Percentiles rank a stretch among this genome's conserved stretches.
Evolutionary conservation across 2,113 vertebrate species (phyloP).

Genomic region (Terrapene triunguis): DNA sequence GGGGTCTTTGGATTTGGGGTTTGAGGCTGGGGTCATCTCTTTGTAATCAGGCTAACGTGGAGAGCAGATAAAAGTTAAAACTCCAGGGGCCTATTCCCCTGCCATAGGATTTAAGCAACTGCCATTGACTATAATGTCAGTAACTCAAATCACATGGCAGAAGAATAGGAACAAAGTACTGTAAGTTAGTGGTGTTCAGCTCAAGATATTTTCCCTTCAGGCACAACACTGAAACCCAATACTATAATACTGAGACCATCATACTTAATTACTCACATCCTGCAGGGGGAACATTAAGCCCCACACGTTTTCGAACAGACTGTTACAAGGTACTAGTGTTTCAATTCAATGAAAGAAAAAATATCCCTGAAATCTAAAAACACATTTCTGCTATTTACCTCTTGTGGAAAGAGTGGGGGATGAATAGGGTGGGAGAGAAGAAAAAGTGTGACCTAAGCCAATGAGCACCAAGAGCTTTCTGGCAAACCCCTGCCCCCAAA

Average conservation of each 20-base stretch:
- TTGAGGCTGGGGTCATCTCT: constrained; percentile 21
- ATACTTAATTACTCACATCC: constrained; percentile 29
- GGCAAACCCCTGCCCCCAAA: neutral
- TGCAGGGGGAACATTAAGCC: neutral
- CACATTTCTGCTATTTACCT: neutral
- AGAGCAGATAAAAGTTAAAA: constrained; percentile 73
- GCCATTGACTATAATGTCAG: neutral
- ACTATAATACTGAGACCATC: neutral
- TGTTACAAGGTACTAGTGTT: neutral
- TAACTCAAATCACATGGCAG: neutral
- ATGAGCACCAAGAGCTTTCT: neutral
- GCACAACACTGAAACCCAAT: constrained; percentile 23
- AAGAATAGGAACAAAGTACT: constrained; percentile 27
- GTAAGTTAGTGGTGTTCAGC: neutral
- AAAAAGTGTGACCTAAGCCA: neutral
- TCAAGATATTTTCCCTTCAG: constrained; percentile 23
- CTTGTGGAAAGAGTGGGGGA: neutral
- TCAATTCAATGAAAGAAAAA: neutral
- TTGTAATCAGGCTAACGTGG: constrained; percentile 63
- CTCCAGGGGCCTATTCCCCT: constrained; percentile 21
- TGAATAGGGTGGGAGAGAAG: neutral
- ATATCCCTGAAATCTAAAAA: neutral
- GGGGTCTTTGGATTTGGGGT: constrained; percentile 42
- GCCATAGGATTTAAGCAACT: neutral
- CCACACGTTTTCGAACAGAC: neutral